These are phyloP conservation scores for Triplophysa siluroides DNA, from an alignment of 2,113 vertebrate species.

Conservation along the genomic window DNA sequence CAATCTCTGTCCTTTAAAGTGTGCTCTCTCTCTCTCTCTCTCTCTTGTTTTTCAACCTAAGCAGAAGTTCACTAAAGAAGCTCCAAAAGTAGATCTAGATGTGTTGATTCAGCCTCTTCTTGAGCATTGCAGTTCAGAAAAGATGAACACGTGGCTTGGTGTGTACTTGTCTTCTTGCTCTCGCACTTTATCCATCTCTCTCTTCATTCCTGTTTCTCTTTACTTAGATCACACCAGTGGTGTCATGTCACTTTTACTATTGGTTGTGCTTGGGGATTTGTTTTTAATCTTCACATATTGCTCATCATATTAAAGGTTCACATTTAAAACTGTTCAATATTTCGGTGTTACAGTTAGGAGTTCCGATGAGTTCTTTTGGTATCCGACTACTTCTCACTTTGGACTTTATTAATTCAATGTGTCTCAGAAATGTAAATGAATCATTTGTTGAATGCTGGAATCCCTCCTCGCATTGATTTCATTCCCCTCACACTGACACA, in stretches of 20 bases:
- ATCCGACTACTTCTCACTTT: not conserved
- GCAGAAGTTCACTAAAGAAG: conserved; percentile 87
- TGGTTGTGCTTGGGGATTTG: not conserved
- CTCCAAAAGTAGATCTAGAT: conserved; percentile 84
- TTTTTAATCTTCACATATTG: not conserved
- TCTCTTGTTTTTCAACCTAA: conserved; percentile 5
- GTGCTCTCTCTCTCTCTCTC: conserved; percentile 14
- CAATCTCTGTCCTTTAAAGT: conserved; percentile 20
- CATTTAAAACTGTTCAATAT: not conserved
- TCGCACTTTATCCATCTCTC: not conserved
- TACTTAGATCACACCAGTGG: not conserved
- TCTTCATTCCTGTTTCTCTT: not conserved
- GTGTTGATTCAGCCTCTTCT: conserved; percentile 88
- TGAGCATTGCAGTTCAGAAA: conserved; percentile 92
- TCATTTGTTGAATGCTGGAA: not conserved
- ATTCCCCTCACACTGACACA: conserved; percentile 13
- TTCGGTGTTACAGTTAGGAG: too few species aligned
- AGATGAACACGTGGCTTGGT: conserved; percentile 98
- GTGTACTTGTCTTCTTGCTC: conserved; percentile 16
- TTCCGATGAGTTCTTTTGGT: not conserved
- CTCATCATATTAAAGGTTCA: not conserved
- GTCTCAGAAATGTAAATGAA: not conserved
- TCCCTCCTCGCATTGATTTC: not conserved
- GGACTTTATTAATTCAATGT: not conserved
- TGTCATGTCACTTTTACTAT: not conserved